phyloP scores from a whole-genome alignment of 2,113 vertebrate genomes.

The Agapornis roseicollis region DNA sequence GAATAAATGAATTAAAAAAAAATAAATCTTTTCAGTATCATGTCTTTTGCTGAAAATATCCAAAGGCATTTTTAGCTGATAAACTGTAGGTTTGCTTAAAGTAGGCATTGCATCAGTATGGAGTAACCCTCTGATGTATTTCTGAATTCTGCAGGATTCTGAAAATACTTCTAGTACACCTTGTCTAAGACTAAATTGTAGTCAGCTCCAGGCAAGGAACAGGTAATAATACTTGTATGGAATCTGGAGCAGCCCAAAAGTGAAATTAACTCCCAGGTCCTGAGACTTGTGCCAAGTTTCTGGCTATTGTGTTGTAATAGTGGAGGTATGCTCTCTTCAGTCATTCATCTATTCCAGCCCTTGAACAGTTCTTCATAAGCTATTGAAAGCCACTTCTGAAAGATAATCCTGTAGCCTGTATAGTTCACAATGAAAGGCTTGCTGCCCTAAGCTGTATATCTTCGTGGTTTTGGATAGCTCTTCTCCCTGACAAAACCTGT shows the following conservation, averaged over 20 bases:
- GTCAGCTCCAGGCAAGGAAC: not conserved
- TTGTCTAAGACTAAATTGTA: not conserved
- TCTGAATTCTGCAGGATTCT: not conserved
- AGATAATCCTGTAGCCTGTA: not conserved
- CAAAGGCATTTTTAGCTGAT: not conserved
- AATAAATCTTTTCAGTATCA: not conserved
- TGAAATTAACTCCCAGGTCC: not conserved
- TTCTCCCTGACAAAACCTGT: not conserved
- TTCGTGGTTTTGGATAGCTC: not conserved
- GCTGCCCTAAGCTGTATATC: not conserved
- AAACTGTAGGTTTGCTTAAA: not conserved
- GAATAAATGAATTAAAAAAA: not conserved
- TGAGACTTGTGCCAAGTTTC: not conserved
- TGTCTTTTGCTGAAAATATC: not conserved
- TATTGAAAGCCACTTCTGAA: not conserved
- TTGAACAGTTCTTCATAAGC: not conserved
- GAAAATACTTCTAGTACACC: not conserved
- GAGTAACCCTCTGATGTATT: not conserved
- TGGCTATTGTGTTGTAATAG: accelerated
- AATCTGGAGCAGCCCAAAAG: not conserved
- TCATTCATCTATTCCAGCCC: not conserved
- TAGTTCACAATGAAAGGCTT: not conserved
- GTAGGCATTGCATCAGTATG: not conserved
- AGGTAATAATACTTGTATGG: not conserved
- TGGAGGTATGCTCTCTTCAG: not conserved